These are phyloP conservation scores for Scaptodrosophila latifasciaeformis DNA, from an alignment of 2,888 invertebrate species.

Conservation along the genomic window DNA sequence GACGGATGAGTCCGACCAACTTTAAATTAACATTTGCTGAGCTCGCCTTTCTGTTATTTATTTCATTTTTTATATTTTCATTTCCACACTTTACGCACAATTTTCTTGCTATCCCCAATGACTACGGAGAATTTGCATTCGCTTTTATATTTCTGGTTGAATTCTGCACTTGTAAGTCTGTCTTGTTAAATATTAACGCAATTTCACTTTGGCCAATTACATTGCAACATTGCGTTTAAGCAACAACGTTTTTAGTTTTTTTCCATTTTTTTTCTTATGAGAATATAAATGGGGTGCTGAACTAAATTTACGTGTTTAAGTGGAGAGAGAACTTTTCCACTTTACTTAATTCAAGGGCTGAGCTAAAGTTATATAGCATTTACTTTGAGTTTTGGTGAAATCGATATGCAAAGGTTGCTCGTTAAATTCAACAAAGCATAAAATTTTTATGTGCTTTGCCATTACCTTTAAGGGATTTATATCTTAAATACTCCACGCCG, in stretches of 20 bases:
- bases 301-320: not conserved
- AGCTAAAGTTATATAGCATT: slow-evolving; percentile 30
- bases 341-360: slow-evolving; percentile 39
- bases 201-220: slow-evolving; percentile 65
- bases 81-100: too few species aligned
- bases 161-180: slow-evolving; percentile 40
- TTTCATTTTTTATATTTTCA: too few species aligned
- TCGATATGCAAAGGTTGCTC: slow-evolving; percentile 45
- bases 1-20: too few species aligned
- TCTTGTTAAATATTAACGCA: slow-evolving; percentile 67
- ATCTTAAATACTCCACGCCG: slow-evolving; percentile 34
- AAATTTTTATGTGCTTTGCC: slow-evolving; percentile 51
- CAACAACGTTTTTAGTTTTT: not conserved
- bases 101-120: too few species aligned
- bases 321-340: slow-evolving; percentile 11
- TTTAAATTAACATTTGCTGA: too few species aligned
- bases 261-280: slow-evolving; percentile 1
- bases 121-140: too few species aligned
- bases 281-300: slow-evolving; percentile 3
- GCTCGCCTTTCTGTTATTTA: too few species aligned
- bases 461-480: slow-evolving; percentile 37
- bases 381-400: slow-evolving; percentile 24
- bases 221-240: slow-evolving; percentile 44
- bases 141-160: too few species aligned
- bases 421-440: slow-evolving; percentile 56